These are phyloP conservation scores for Phylloscopus trochilus DNA, from an alignment of 2,113 vertebrate genomes.

Conservation along the genomic window DNA sequence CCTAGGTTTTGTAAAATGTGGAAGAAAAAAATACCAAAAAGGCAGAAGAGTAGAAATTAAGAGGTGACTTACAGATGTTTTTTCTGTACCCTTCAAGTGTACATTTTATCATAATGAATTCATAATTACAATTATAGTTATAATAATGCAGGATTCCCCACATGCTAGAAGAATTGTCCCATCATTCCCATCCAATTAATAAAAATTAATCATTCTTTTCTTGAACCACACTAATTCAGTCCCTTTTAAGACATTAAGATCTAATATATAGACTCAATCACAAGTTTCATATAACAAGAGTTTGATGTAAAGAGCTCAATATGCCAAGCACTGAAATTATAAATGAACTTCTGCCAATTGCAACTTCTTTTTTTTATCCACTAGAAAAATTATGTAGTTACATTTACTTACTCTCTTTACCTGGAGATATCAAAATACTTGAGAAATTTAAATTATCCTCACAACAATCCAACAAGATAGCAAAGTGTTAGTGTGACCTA, in stretches of 20 bases:
- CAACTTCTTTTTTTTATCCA: background rate
- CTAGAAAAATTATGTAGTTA: background rate
- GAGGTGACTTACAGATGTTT: background rate
- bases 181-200: background rate
- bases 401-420: background rate
- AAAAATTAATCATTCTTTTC: background rate
- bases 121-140: background rate
- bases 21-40: background rate
- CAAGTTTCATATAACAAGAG: background rate
- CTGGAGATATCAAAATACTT: background rate
- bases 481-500: background rate
- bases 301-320: background rate
- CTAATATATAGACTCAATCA: background rate
- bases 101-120: background rate
- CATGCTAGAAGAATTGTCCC: background rate
- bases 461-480: background rate
- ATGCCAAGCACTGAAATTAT: background rate
- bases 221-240: background rate
- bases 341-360: background rate
- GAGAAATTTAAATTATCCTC: background rate
- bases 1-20: background rate
- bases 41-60: background rate
- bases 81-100: background rate
- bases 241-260: background rate
- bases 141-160: background rate